Percentiles rank a stretch among this genome's conserved stretches.
phyloP scores from a whole-genome alignment of 2,888 invertebrate genomes.

The Tetranychus piercei region DNA sequence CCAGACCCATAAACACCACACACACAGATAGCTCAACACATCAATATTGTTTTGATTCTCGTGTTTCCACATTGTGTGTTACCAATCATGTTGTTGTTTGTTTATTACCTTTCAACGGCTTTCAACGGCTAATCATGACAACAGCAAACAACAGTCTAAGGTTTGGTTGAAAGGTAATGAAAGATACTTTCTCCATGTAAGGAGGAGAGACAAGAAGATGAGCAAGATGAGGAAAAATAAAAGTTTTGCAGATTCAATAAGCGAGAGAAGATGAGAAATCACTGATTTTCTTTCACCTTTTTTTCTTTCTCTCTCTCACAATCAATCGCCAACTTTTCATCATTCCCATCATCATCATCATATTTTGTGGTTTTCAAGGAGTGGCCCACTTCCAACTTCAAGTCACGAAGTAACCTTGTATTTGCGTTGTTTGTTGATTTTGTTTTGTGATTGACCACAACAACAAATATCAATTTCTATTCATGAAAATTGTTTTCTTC shows the following conservation, averaged over 20 bases:
- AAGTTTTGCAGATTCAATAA: background rate
- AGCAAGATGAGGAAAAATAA: background rate
- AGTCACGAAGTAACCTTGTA: background rate
- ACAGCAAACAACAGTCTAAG: background rate
- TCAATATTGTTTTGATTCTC: background rate
- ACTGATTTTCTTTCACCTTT: background rate
- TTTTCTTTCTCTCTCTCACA: background rate
- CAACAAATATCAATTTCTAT: background rate
- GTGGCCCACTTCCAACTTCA: background rate
- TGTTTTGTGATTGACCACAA: conserved; percentile 1
- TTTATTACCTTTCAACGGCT: background rate
- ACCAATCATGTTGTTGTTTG: background rate
- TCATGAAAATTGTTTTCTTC: background rate
- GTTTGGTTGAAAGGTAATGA: background rate
- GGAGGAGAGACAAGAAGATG: background rate
- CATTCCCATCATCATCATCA: background rate
- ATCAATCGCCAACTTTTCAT: background rate
- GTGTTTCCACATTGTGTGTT: background rate
- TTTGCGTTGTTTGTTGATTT: background rate
- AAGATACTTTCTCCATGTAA: background rate
- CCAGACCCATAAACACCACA: background rate
- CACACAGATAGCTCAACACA: background rate
- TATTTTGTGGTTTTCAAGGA: background rate
- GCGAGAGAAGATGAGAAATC: background rate
- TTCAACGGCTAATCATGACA: background rate